A percentile compares a stretch with the other conserved stretches of the same genome.
phyloP scores from a whole-genome alignment of 2,113 vertebrate species.

The Rhinopomastus cyanomelas region DNA sequence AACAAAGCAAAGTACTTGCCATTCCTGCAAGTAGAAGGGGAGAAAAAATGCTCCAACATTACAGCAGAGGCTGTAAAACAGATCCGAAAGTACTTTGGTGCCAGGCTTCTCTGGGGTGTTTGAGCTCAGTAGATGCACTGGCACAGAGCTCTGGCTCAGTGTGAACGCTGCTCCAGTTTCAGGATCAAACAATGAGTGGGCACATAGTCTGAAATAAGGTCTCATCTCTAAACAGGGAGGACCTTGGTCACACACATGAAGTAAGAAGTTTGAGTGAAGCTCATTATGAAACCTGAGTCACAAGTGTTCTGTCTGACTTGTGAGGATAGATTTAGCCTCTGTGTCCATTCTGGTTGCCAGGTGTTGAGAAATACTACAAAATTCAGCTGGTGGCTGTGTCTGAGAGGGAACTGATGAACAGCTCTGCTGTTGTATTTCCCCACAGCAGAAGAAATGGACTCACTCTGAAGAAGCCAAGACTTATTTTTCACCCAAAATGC shows the following conservation, averaged over 20 bases:
- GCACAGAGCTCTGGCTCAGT: neutral
- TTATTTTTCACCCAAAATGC: constrained; percentile 23
- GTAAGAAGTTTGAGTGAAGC: neutral
- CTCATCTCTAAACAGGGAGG: neutral
- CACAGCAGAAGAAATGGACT: neutral
- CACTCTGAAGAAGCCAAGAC: neutral
- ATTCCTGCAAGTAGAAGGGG: neutral
- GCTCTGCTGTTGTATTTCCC: neutral
- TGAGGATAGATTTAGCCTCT: neutral
- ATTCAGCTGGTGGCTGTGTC: neutral
- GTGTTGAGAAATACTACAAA: neutral
- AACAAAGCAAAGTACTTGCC: constrained; percentile 8
- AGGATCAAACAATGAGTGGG: neutral
- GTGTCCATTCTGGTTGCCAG: neutral
- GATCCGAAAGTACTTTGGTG: neutral
- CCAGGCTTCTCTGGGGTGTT: neutral
- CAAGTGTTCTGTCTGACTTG: neutral
- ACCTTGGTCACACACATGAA: neutral
- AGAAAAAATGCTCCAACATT: constrained; percentile 6
- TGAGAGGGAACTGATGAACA: neutral
- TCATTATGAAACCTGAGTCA: neutral
- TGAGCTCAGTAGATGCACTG: neutral
- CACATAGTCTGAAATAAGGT: neutral
- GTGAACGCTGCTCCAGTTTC: neutral
- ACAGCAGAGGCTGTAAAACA: neutral